Conservation (phyloP, 2,888 invertebrate species). For the Merodon equestris region DNA sequence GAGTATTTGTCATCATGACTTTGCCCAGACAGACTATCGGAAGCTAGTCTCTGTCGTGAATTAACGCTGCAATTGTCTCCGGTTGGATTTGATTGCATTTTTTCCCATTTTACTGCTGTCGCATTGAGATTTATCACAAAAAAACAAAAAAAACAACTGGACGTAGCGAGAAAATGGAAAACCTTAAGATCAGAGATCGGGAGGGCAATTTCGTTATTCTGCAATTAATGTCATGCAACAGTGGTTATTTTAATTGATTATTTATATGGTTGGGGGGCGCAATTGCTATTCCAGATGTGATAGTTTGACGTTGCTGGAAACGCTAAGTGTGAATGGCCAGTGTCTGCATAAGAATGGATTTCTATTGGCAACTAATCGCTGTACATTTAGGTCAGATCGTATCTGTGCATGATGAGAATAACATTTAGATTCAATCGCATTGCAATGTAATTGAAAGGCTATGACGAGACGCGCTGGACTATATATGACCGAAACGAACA, state of each 20-base stretch:
- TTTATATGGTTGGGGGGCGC: constrained; percentile 18
- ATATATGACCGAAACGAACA: neutral
- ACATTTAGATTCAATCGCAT: neutral
- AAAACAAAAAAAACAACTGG: neutral
- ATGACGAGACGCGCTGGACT: neutral
- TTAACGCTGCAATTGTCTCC: constrained; percentile 24
- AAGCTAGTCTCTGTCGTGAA: constrained; percentile 15
- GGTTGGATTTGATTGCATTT: neutral
- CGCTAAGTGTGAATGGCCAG: too few species aligned
- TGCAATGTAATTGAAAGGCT: too few species aligned
- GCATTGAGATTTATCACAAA: constrained; percentile 59
- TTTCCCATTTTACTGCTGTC: constrained; percentile 4
- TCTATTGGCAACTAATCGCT: constrained; percentile 15
- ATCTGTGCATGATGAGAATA: constrained; percentile 2
- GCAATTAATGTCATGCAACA: constrained; percentile 62
- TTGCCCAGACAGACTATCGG: constrained; percentile 26
- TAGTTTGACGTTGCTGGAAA: too few species aligned
- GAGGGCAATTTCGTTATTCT: constrained; percentile 50
- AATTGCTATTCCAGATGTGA: neutral
- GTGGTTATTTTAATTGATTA: constrained; percentile 57
- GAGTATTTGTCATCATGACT: constrained; percentile 36
- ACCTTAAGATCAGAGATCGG: constrained; percentile 52
- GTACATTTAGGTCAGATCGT: constrained; percentile 37
- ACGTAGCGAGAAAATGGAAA: neutral
- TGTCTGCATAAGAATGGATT: neutral